These are phyloP conservation scores for Sebastes hopkinsi DNA, from an alignment of 2,797 vertebrate species.

Conservation along the genomic window DNA sequence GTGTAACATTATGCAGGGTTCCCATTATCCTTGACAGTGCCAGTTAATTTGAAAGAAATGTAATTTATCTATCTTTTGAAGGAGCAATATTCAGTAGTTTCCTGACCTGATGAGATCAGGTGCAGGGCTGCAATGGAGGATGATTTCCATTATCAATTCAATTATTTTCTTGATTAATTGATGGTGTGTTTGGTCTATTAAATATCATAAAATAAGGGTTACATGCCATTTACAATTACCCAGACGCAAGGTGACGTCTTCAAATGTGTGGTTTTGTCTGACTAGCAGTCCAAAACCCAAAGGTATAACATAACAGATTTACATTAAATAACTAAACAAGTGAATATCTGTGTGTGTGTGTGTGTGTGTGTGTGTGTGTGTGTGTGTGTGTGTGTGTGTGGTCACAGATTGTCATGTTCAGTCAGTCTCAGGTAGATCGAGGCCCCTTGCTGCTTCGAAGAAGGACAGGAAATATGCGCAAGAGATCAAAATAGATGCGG, in stretches of 20 bases:
- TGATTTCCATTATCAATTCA: not conserved
- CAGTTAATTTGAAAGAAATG: not conserved
- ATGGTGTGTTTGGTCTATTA: not conserved
- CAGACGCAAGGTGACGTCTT: not conserved
- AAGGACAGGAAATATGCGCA: slow-evolving; percentile 21
- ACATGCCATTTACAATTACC: not conserved
- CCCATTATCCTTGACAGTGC: not conserved
- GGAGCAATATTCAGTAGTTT: not conserved
- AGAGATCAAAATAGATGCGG: slow-evolving; percentile 39
- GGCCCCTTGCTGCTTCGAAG: not conserved
- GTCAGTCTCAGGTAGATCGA: not conserved
- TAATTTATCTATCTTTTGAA: not conserved
- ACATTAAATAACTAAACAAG: not conserved
- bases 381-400: not conserved
- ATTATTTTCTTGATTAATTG: not conserved
- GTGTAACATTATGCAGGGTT: not conserved
- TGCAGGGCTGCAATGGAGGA: not conserved
- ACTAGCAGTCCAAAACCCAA: not conserved
- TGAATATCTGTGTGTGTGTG: not conserved
- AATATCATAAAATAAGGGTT: not conserved
- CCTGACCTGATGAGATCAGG: not conserved
- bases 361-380: not conserved
- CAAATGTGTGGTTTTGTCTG: not conserved
- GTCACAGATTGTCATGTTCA: not conserved
- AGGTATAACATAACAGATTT: not conserved